Evolutionary conservation across 2,888 invertebrate genomes (phyloP), one percentile per base, ranked within the genome.

Genomic region (Geophilus truncorum): DNA sequence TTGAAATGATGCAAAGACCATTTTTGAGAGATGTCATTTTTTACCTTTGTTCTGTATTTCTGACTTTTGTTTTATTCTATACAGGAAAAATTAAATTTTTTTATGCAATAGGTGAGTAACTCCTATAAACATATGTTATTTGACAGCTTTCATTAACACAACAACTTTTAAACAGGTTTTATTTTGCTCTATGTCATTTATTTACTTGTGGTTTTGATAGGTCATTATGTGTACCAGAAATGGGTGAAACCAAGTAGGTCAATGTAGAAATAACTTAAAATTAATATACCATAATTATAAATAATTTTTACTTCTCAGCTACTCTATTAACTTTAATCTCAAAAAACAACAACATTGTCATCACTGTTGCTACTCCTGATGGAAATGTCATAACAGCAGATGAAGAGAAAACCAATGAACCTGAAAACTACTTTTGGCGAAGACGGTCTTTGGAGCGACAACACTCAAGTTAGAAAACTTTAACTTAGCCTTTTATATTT

Each of bases 21-120:
- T 88, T 90, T 81, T 84, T 90, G 3, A 84, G 90, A 30, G 90
- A 90, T 83, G 84, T 89, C 32, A 85, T 88, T 30, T 90, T 90
- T 85, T 90, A 88, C 84, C 80, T 90, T 1, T 85, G 84, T 15
- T 88, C 90, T 6, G 85, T 88, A 0, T 89, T 87, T 83, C 90
- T 89, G 88, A 88, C 89, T 25, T 88, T 88, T 83, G 87, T 85
- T 80, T 85, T 90, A 23, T 86, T 89, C 28, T 86, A 86, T 83
- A 88, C 88, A 78, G 86, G 88, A 84, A 84, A 85, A 77, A 87
- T 89, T 15, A 84, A 85, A 5, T 84, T 87, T n/a, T 83, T 84
- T 82, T 87, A 89, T 83, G 86, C 89, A 9, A 83, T 86, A 84
- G 87, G 85, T 84, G 82, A 82, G 79, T 28, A 30, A 15, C 40